These are phyloP conservation scores for Cyprinodon brontotheroides DNA, from an alignment of 2,113 vertebrate species.

Conservation along the genomic window DNA sequence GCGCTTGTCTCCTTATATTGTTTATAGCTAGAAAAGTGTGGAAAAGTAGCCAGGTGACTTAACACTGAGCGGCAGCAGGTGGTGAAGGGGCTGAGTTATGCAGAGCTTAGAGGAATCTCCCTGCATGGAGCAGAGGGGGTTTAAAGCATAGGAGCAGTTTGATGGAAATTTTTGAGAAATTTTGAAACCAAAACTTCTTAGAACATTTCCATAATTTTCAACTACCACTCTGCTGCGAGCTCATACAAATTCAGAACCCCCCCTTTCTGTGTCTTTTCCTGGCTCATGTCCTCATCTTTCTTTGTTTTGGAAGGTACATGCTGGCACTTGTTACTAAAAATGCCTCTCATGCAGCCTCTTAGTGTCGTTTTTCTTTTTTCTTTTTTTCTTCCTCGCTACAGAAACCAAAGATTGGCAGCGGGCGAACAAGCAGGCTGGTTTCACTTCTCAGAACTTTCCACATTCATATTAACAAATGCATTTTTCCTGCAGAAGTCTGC, in stretches of 20 bases:
- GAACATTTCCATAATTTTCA: not conserved
- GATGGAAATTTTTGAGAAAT: not conserved
- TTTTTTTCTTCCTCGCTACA: slow-evolving; percentile 24
- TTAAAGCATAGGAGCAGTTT: not conserved
- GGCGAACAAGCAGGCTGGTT: slow-evolving; percentile 49
- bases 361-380: slow-evolving; percentile 43
- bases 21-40: not conserved
- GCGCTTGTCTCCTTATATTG: not conserved
- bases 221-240: not conserved
- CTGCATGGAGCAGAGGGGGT: not conserved
- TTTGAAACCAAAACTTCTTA: not conserved
- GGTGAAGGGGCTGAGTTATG: not conserved
- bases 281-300: slow-evolving; percentile 41
- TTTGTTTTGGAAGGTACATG: slow-evolving; percentile 67
- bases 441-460: slow-evolving; percentile 67
- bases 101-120: not conserved
- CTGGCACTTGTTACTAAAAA: slow-evolving; percentile 71
- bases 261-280: slow-evolving; percentile 5
- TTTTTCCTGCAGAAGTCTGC: slow-evolving; percentile 60
- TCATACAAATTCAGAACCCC: slow-evolving; percentile 24
- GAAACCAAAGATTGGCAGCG: slow-evolving; percentile 64
- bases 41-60: not conserved
- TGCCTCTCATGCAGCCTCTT: slow-evolving; percentile 63
- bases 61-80: not conserved
- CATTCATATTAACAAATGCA: slow-evolving; percentile 69